Conservation (phyloP, 2,888 invertebrate species). For the Brassicogethes aeneus region DNA sequence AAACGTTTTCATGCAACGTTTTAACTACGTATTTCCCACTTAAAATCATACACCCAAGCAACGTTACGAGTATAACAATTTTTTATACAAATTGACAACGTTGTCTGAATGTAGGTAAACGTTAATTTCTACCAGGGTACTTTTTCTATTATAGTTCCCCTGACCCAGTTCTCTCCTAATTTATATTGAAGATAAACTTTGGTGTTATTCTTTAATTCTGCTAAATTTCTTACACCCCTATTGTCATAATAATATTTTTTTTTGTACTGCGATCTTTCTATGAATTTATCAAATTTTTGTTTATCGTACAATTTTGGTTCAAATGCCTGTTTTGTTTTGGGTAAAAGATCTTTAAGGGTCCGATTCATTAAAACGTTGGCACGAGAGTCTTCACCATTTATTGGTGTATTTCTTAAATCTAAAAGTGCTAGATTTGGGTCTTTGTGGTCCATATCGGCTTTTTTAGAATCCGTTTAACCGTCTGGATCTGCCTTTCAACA, state of each 20-base stretch:
- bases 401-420: slow-evolving; percentile 4
- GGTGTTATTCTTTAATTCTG: background rate
- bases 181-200: background rate
- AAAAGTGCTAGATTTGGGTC: slow-evolving; percentile 5
- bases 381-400: background rate
- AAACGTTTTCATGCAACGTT: no score
- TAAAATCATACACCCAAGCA: no score
- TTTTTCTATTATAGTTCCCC: no score
- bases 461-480: slow-evolving; percentile 4
- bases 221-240: background rate
- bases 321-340: background rate
- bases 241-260: background rate
- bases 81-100: no score
- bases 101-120: no score
- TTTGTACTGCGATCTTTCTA: background rate
- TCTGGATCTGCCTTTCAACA: slow-evolving; percentile 4
- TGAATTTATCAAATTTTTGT: background rate
- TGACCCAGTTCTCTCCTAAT: no score
- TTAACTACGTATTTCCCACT: no score
- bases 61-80: no score
- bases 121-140: no score
- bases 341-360: background rate
- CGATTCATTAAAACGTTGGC: background rate
- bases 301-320: background rate
- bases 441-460: slow-evolving; percentile 1